phyloP scores from a whole-genome alignment of 2,113 vertebrate genomes.

The Nestor notabilis region DNA sequence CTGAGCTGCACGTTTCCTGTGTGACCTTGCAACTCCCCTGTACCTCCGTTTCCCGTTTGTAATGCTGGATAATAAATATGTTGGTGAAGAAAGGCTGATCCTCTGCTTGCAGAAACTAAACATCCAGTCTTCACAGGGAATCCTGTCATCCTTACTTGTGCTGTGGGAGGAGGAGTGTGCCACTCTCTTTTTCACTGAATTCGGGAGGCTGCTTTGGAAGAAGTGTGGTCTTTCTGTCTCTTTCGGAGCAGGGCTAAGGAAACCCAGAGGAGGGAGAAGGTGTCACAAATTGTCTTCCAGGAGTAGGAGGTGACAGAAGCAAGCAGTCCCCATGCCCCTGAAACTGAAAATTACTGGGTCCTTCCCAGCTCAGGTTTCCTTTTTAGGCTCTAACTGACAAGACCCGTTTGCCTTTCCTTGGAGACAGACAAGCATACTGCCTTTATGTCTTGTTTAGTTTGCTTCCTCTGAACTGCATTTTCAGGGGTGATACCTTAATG shows the following conservation, averaged over 20 bases:
- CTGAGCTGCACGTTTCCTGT: background rate
- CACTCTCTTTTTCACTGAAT: background rate
- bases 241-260: background rate
- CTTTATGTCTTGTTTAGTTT: background rate
- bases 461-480: background rate
- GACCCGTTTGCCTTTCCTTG: background rate
- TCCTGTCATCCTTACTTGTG: background rate
- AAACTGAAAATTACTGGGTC: background rate
- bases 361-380: background rate
- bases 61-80: background rate
- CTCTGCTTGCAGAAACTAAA: background rate
- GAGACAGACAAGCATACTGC: background rate
- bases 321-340: background rate
- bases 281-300: background rate
- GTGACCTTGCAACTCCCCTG: slow-evolving; percentile 8
- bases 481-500: background rate
- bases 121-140: background rate
- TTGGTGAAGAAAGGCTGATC: background rate
- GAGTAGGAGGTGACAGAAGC: background rate
- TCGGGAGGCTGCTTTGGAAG: background rate
- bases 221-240: background rate
- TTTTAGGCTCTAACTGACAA: background rate
- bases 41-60: slow-evolving; percentile 24
- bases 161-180: accelerated
- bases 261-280: background rate